A percentile compares a stretch with the other conserved stretches of the same genome.
These are phyloP conservation scores for Xenus cinereus DNA, from an alignment of 2,113 vertebrate genomes.

Conservation along the genomic window DNA sequence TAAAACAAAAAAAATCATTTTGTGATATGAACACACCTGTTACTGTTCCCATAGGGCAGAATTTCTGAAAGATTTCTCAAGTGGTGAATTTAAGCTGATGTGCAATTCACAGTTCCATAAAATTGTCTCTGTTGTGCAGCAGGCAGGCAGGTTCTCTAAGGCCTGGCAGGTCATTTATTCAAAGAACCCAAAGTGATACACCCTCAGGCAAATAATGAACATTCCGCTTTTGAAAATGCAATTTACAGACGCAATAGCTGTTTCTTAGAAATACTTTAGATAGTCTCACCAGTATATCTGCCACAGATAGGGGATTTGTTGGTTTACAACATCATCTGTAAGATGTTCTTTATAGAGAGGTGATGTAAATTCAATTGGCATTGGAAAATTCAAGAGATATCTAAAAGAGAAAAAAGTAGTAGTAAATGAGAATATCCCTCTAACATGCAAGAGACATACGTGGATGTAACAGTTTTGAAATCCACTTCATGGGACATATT, in stretches of 20 bases:
- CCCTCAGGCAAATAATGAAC: not conserved
- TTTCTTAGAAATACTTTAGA: not conserved
- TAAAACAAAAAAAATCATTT: not conserved
- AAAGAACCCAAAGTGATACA: not conserved
- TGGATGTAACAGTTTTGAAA: not conserved
- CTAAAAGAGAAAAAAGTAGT: constrained; percentile 63
- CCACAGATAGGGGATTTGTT: constrained; percentile 88
- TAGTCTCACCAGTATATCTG: constrained; percentile 89
- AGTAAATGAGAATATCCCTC: not conserved
- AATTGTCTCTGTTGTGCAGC: not conserved
- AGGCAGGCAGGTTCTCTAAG: not conserved
- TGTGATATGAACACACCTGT: not conserved
- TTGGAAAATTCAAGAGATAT: constrained; percentile 85
- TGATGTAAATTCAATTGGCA: constrained; percentile 77
- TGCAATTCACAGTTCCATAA: not conserved
- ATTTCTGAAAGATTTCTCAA: not conserved
- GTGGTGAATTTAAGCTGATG: not conserved
- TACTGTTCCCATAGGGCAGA: not conserved
- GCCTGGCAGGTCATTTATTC: not conserved
- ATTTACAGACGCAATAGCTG: not conserved
- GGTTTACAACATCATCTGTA: constrained; percentile 76
- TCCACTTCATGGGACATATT: not conserved
- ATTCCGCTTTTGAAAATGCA: not conserved
- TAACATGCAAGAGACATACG: not conserved
- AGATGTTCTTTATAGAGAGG: constrained; percentile 78